Evolutionary conservation across 2,113 vertebrate genomes (phyloP).

Genomic region (Ictalurus furcatus): DNA sequence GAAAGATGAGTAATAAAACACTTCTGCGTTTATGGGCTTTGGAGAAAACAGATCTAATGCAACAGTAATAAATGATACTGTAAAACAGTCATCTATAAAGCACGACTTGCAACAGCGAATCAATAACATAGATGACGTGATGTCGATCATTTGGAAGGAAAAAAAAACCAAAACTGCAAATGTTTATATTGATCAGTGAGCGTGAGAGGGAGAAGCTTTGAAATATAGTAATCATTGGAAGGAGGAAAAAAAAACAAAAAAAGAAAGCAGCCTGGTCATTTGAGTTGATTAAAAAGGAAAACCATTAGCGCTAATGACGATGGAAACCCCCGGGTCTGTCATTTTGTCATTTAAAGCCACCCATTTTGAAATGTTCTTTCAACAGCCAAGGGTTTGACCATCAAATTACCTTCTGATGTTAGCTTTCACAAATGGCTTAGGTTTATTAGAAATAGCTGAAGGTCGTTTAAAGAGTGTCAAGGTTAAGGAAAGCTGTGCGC

Average conservation of each 20-base stretch:
- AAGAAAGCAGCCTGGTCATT: neutral
- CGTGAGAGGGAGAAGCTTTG: neutral
- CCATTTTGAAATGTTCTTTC: neutral
- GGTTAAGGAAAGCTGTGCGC: neutral
- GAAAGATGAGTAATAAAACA: conserved; percentile 3
- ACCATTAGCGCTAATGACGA: neutral
- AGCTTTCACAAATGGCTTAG: neutral
- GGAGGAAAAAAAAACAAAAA: neutral
- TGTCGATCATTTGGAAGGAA: neutral
- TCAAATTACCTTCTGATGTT: neutral
- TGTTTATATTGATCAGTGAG: neutral
- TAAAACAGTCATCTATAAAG: neutral
- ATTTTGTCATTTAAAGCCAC: neutral
- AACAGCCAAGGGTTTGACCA: neutral
- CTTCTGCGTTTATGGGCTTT: neutral
- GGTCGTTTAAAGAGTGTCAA: neutral
- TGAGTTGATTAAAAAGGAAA: neutral
- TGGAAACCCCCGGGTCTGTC: neutral
- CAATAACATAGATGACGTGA: neutral
- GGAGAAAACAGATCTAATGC: conserved; percentile 11
- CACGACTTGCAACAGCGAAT: neutral
- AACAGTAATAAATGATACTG: neutral
- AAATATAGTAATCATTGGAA: conserved; percentile 5
- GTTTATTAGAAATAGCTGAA: neutral
- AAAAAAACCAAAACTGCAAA: too few species aligned